Conservation (phyloP, 2,113 vertebrate genomes). For the Pogona vitticeps region DNA sequence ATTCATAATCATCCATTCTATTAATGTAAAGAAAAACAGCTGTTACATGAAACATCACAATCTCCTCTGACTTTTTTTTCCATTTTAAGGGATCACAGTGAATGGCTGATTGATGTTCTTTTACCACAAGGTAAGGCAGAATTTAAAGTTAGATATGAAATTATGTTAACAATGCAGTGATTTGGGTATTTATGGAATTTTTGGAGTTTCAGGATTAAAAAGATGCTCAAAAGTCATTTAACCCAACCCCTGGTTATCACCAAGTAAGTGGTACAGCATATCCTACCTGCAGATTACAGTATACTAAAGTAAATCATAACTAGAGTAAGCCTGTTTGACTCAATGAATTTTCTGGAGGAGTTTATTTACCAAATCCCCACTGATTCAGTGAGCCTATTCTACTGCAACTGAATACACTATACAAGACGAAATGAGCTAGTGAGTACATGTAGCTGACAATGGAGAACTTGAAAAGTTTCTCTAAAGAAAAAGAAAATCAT, state of each 20-base stretch:
- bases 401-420: neutral
- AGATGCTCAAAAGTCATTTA: slow-evolving; percentile 12
- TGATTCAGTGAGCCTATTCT: neutral
- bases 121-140: slow-evolving; percentile 93
- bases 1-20: neutral
- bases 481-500: no score
- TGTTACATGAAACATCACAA: neutral
- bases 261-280: neutral
- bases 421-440: neutral
- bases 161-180: slow-evolving; percentile 40
- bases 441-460: no score
- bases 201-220: slow-evolving; percentile 5
- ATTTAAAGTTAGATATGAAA: slow-evolving; percentile 62
- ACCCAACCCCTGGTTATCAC: neutral
- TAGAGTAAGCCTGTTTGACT: neutral
- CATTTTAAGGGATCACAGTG: slow-evolving; percentile 89
- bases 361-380: neutral
- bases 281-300: no score
- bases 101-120: slow-evolving; percentile 98
- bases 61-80: slow-evolving; percentile 43
- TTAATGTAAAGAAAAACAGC: no score
- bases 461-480: no score
- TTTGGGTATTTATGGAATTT: slow-evolving; percentile 44
- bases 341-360: no score
- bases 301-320: no score